Base-by-base conservation (phyloP, 2,888 invertebrate species). In the Melieria picta region DNA sequence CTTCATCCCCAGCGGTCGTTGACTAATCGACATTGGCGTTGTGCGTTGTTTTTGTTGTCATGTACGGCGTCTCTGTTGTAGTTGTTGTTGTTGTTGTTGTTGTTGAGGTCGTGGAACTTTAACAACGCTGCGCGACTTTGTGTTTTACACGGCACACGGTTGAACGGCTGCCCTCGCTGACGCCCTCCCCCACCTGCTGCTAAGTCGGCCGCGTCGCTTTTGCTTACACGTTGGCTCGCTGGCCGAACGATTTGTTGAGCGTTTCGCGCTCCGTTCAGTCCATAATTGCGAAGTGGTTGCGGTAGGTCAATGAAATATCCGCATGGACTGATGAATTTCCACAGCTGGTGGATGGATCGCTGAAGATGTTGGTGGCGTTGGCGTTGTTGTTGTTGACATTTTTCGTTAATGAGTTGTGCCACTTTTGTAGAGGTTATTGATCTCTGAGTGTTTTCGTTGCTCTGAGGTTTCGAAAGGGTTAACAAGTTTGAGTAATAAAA, bases 241-340 rank as follows among this genome's bases (percentile, higher is more conserved):
- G 58, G 57, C 60, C 50, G 64, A 30, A 7, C 43, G 66, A n/a
- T 60, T 13, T 30, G 42, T 48, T 66, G 50, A 45, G 43, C 52
- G 67, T 52, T 30, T 30, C 50, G 67, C 66, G 58, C 42, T 58
- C 30, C 13, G 13, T 66, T 66, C 50, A 10, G 56, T 56, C 16
- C 60, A 50, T 73, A 73, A 75, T 75, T 61, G 46, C 48, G 46
- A 69, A 66, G 46, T 69, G 60, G 63, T 75, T 75, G 71, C 69
- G 73, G 75, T 75, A 75, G 75, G 73, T 75, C 75, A 75, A 75
- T 67, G 73, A 71, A 69, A 67, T 67, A 52, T 61, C 60, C 50
- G 13, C 10, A 30, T 30, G 2, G 2, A 30, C 30, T 30, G 30
- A 30, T 30, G 30, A 30, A 30, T 30, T 30, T 30, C 3, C 30